Evolutionary conservation across 2,888 invertebrate genomes (phyloP), one percentile per base, ranked within the genome.

Genomic region (Myopa tessellatipennis): DNA sequence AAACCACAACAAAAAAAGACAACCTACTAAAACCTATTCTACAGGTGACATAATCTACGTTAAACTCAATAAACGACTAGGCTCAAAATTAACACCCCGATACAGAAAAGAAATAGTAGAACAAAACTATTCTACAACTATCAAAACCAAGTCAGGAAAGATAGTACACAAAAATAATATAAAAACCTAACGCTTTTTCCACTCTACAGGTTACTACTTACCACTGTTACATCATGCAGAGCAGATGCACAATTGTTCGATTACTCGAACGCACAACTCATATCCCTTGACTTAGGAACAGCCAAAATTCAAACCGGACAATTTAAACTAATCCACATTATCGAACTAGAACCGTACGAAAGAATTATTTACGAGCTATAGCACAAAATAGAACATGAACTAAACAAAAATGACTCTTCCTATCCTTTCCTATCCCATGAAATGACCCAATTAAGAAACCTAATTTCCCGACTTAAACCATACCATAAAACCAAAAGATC

Each of bases 81-180:
- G 76, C 4, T 40, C 36, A 7, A 77, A 65, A 65, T n/a, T 36
- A 26, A 14, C 76, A 45, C 26, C 61, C 8, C 16, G 26, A 63
- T 76, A 70, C 26, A 69, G 26, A 45, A 76, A 69, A 58, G 75
- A 52, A 70, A 76, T 70, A 61, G 76, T 76, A 16, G 34, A 60
- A 52, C 65, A 71, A 55, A 63, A 77, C 36, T 7, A 36, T 4
- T 16, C 14, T 12, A 71, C 36, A 10, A 74, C 69, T 4, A 18
- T 77, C 52, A 70, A n/a, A 50, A 70, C 70, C 12, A 70, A 34
- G 16, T 45, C 26, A 70, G 52, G 34, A 1, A 34, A n/a, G 26
- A 70, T 34, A 70, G 55, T 70, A 55, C 34, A 52, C 8, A 70
- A 70, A 26, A 70, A 36, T 16, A 8, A 36, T 34, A 52, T 70